A percentile compares a stretch with the other conserved stretches of the same genome.
Conservation (phyloP, 2,888 invertebrate genomes). For the Andrena marginata region DNA sequence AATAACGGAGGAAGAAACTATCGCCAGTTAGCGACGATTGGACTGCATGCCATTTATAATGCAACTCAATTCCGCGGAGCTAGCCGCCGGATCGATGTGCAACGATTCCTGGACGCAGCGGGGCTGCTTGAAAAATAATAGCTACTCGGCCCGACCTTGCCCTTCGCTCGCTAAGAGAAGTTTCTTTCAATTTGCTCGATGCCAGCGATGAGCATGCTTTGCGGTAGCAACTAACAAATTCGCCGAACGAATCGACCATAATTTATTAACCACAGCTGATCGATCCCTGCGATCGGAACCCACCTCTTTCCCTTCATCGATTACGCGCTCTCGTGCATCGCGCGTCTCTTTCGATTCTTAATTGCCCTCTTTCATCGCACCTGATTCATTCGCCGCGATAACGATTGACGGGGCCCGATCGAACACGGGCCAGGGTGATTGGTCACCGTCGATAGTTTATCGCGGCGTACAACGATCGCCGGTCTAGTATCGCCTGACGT, state of each 20-base stretch:
- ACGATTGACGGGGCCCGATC: no score
- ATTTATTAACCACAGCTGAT: conserved; percentile 18
- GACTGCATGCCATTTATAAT: conserved; percentile 74
- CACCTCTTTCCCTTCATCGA: neutral
- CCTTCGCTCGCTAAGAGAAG: conserved; percentile 15
- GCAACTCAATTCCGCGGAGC: conserved; percentile 74
- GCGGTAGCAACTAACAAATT: neutral
- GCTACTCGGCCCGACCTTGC: conserved; percentile 36
- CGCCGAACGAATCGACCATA: neutral
- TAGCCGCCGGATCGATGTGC: conserved; percentile 67
- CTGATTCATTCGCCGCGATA: no score
- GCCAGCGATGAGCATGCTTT: neutral
- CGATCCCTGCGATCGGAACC: neutral
- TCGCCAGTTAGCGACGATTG: conserved; percentile 20
- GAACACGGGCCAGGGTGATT: no score
- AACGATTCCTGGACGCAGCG: conserved; percentile 61
- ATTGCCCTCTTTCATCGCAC: no score
- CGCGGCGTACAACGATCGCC: no score
- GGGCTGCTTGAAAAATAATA: conserved; percentile 28
- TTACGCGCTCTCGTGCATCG: neutral
- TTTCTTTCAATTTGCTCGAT: conserved; percentile 19
- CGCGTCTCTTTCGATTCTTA: no score
- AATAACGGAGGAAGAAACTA: neutral
- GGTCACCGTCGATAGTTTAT: no score
- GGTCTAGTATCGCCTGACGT: no score